Evolutionary conservation across 1,140 invertebrate species (phyloP), one percentile per base, ranked within the genome.

Genomic region (Papilio dardanus): DNA sequence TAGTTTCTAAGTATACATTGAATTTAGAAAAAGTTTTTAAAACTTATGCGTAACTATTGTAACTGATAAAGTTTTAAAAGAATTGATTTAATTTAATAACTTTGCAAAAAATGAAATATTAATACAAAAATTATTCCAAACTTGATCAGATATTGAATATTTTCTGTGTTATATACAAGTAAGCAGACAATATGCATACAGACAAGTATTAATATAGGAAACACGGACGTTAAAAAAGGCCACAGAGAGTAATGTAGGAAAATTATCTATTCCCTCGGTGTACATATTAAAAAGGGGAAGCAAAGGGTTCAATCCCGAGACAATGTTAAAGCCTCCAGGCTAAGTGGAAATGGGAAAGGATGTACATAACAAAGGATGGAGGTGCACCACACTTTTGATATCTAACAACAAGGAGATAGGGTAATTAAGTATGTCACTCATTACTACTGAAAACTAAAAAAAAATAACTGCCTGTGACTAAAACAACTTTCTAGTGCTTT

Each of bases 271-370:
- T 62, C 24, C 54, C 24, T 62, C 3, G 54, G 54, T 28, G 54
- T 62, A 62, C 54, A 62, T 62, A 62, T 62, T 62, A 62, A 62
- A 62, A 30, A 28, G 54, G 54, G 54, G 21, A 62, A 62, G 21
- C 54, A 62, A 62, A 62, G 54, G 54, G 54, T 62, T 62, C 54
- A 62, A 62, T 62, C 54, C 54, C 54, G 2, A 62, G 54, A 30
- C 54, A 62, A 28, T 62, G 54, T 62, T 62, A 28, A 62, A 62
- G 54, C 54, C 54, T 62, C 24, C 12, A 62, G 54, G 54, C 54
- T 62, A 62, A 62, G 24, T 62, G 54, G 24, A 62, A 62, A 62
- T 62, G 24, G 21, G 54, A 30, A 62, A 62, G 54, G 10, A 28
- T 62, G 54, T 62, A 28, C 54, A 10, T 24, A 62, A 62, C 54